A percentile compares a stretch with the other conserved stretches of the same genome.
Evolutionary conservation across 2,797 vertebrate genomes (phyloP).

Genomic region (Gobionotothen gibberifrons): DNA sequence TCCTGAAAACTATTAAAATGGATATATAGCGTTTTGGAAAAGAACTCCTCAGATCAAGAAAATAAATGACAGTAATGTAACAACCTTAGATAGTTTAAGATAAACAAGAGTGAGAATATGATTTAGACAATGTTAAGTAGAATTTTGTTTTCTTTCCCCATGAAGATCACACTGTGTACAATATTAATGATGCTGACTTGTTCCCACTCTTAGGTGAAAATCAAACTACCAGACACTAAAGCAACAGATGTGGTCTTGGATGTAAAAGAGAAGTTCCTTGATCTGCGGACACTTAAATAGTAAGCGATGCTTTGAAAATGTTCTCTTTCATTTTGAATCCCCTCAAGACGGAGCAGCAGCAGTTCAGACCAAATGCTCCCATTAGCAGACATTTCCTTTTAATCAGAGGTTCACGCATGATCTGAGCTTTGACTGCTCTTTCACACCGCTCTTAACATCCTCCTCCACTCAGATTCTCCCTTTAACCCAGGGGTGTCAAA

Average conservation of each 20-base stretch:
- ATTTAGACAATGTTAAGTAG: neutral
- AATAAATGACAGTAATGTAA: neutral
- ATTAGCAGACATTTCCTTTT: slow-evolving; percentile 40
- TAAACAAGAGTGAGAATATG: neutral
- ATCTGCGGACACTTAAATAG: slow-evolving; percentile 92
- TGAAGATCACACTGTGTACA: neutral
- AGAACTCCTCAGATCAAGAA: no score
- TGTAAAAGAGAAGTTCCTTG: slow-evolving; percentile 89
- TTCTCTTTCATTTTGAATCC: slow-evolving; percentile 46
- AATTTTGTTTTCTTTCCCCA: no score
- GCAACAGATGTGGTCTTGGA: slow-evolving; percentile 88
- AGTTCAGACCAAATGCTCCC: slow-evolving; percentile 25
- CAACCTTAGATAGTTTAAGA: no score
- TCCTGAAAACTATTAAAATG: no score
- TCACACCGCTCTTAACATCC: slow-evolving; percentile 18
- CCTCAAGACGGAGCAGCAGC: slow-evolving; percentile 7
- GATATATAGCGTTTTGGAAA: no score
- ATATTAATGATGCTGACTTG: slow-evolving; percentile 11
- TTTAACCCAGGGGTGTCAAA: neutral
- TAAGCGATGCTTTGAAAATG: slow-evolving; percentile 76
- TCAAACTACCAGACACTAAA: slow-evolving; percentile 90
- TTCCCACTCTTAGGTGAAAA: slow-evolving; percentile 84
- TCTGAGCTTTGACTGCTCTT: slow-evolving; percentile 38
- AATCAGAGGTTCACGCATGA: slow-evolving; percentile 26
- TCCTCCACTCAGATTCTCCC: neutral